phyloP scores from a whole-genome alignment of 2,888 invertebrate species.

The Allolobophora icterica region DNA sequence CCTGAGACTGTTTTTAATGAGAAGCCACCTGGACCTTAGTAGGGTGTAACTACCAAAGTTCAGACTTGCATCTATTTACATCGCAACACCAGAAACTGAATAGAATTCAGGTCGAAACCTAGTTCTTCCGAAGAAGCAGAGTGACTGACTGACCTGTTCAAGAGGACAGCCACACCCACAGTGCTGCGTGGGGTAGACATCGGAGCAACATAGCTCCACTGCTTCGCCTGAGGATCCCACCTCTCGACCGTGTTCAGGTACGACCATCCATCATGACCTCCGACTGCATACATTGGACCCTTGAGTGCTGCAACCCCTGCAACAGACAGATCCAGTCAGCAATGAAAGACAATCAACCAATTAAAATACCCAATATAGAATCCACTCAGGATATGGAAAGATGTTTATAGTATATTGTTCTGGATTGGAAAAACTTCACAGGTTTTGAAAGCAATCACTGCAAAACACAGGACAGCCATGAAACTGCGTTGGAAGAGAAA shows the following conservation, averaged over 20 bases:
- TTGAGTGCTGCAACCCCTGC: conserved; percentile 73
- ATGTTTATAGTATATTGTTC: neutral
- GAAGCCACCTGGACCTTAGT: no score
- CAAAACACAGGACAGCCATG: no score
- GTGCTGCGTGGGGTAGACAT: conserved; percentile 89
- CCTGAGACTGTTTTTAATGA: no score
- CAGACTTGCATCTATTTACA: no score
- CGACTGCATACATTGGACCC: conserved; percentile 89
- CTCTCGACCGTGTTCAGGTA: conserved; percentile 90
- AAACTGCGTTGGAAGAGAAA: no score
- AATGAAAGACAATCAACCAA: neutral
- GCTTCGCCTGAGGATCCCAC: conserved; percentile 86
- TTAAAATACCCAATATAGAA: neutral
- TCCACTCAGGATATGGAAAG: neutral
- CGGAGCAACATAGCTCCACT: conserved; percentile 88
- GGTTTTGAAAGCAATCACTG: no score
- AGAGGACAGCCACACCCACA: conserved; percentile 86
- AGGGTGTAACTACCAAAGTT: no score
- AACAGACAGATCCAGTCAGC: neutral
- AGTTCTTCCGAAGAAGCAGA: no score
- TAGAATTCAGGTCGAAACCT: neutral
- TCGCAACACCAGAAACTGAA: neutral
- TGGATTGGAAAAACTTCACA: neutral
- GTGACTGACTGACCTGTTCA: conserved; percentile 70
- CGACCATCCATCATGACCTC: conserved; percentile 95